Conservation (phyloP, 2,113 vertebrate species). For the Cyphomyrus plagiostoma region DNA sequence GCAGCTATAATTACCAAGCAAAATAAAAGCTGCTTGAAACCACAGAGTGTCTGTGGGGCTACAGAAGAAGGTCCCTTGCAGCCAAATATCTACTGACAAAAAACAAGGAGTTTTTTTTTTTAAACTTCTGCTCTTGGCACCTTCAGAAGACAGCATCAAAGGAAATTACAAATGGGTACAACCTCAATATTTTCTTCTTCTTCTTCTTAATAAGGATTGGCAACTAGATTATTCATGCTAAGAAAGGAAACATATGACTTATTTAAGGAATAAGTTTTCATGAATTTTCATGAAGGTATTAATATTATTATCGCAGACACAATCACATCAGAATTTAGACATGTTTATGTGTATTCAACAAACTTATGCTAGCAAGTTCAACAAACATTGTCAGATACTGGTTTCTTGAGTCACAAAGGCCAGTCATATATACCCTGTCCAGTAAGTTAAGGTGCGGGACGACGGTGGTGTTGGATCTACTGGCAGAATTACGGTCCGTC, state of each 20-base stretch:
- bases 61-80: neutral
- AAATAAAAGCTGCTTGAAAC: neutral
- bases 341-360: neutral
- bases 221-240: constrained; percentile 11
- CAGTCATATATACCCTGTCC: neutral
- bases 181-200: neutral
- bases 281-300: neutral
- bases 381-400: neutral
- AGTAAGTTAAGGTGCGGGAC: neutral
- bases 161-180: neutral
- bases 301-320: neutral
- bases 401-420: neutral
- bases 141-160: neutral
- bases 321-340: neutral
- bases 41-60: neutral
- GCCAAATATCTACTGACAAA: neutral
- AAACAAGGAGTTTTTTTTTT: neutral
- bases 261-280: neutral
- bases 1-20: neutral
- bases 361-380: neutral
- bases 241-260: neutral
- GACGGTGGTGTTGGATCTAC: neutral
- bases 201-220: neutral
- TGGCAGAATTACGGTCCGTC: neutral
- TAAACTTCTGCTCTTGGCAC: neutral